Evolutionary conservation across 2,888 invertebrate genomes (phyloP), one percentile per base, ranked within the genome.

Genomic region (Hypolimnas misippus): DNA sequence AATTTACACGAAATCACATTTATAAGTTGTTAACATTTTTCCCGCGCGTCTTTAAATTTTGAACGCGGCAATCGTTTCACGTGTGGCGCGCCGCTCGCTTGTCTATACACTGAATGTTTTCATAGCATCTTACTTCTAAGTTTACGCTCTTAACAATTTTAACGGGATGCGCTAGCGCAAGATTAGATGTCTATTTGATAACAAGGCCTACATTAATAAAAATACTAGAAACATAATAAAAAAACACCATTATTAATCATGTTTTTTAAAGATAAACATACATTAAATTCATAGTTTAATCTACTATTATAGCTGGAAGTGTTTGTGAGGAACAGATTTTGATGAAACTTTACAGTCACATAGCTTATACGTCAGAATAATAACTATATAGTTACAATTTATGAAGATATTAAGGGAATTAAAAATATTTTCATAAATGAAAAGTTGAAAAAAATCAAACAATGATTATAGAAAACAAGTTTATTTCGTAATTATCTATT

Each of bases 71-170:
- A 71, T 73, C 70, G 69, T 67, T 62, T 66, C 42, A 73, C 83
- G 85, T 79, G 78, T 81, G 73, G 70, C 75, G 71, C 67, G 67
- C 72, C 69, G 77, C 82, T 81, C 84, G 82, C 73, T 79, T 76
- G 67, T 81, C 80, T 86, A 80, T 78, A 78, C 73, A 88, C 89
- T 89, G 85, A 84, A 75, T 82, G 72, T 78, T 81, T 82, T 82
- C 77, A 78, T 81, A 74, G 69, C 76, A 70, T 70, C 70, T 70
- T 70, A 70, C 70, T 67, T 66, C 67, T 66, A 68, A 69, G 70
- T 69, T 71, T 65, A 29, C 55, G 35, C 31, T 31, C 12, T 49
- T 57, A 57, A 62, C 58, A 61, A 72, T 65, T 62, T 72, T 79
- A 80, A 79, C 79, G 79, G 77, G 77, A 78, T 70, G 76, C 72